Evolutionary conservation across 2,888 invertebrate species (phyloP).

Genomic region (Catocala nupta): DNA sequence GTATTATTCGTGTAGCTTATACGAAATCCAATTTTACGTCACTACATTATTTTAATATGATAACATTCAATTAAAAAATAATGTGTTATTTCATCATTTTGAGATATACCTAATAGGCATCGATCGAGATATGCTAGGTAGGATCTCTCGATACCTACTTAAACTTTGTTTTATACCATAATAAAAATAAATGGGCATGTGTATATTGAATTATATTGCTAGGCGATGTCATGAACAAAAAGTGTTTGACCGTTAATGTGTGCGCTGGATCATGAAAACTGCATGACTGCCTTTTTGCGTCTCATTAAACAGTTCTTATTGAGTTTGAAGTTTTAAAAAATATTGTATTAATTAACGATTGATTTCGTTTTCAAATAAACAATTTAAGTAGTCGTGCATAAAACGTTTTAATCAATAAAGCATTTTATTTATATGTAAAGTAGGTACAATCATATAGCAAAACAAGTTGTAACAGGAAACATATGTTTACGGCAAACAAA

Average conservation of each 20-base stretch:
- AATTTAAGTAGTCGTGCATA: too few relatives aligned
- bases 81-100: too few relatives aligned
- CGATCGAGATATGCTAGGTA: too few relatives aligned
- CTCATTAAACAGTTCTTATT: constrained; percentile 22
- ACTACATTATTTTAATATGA: neutral
- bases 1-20: constrained; percentile 13
- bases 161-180: constrained; percentile 4
- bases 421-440: too few relatives aligned
- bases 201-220: constrained; percentile 19
- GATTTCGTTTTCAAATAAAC: neutral
- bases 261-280: constrained; percentile 54
- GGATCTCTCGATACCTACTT: neutral
- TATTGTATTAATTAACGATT: constrained; percentile 20
- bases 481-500: too few relatives aligned
- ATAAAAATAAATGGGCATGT: constrained; percentile 2
- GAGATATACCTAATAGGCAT: too few relatives aligned
- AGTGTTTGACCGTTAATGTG: constrained; percentile 53
- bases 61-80: neutral
- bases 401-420: too few relatives aligned
- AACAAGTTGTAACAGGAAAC: too few relatives aligned
- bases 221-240: constrained; percentile 38
- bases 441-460: too few relatives aligned
- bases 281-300: constrained; percentile 39
- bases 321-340: constrained; percentile 25
- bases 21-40: too few relatives aligned